A percentile compares a stretch with the other conserved stretches of the same genome.
Conservation (phyloP, 1,140 invertebrate genomes). For the Mizuhopecten yessoensis region DNA sequence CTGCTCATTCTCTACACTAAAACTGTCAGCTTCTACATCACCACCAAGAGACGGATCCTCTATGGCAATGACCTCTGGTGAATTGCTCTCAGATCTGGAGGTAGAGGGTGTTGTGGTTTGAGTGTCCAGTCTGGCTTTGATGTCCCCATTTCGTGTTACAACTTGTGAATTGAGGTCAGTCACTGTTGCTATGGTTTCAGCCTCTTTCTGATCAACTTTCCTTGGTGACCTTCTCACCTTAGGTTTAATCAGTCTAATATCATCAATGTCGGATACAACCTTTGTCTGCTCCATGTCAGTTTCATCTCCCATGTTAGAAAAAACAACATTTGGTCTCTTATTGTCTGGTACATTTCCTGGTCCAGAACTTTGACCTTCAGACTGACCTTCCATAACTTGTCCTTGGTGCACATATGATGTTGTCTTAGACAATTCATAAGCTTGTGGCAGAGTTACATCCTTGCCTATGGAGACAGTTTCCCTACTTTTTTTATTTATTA, state of each 20-base stretch:
- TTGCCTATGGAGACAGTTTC: not conserved
- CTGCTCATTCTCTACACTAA: not conserved
- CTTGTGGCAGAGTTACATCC: not conserved
- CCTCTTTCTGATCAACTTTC: not conserved
- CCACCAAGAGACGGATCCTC: not conserved
- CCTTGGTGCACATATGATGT: not conserved
- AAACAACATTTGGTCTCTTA: not conserved
- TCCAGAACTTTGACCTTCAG: not conserved
- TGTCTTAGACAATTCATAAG: not conserved
- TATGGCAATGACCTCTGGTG: not conserved
- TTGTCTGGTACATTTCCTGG: not conserved
- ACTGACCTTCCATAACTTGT: not conserved
- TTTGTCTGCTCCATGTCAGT: no score
- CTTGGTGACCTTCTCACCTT: not conserved
- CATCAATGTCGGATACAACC: not conserved
- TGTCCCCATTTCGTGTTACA: not conserved
- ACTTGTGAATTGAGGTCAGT: not conserved
- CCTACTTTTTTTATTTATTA: not conserved
- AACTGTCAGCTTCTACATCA: not conserved
- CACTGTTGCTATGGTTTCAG: no score
- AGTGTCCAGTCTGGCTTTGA: not conserved
- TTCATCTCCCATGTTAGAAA: not conserved
- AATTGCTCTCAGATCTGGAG: not conserved
- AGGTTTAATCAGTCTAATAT: not conserved
- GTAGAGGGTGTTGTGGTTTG: not conserved